Conservation (phyloP, 2,888 invertebrate genomes). For the Stomorhina lunata region DNA sequence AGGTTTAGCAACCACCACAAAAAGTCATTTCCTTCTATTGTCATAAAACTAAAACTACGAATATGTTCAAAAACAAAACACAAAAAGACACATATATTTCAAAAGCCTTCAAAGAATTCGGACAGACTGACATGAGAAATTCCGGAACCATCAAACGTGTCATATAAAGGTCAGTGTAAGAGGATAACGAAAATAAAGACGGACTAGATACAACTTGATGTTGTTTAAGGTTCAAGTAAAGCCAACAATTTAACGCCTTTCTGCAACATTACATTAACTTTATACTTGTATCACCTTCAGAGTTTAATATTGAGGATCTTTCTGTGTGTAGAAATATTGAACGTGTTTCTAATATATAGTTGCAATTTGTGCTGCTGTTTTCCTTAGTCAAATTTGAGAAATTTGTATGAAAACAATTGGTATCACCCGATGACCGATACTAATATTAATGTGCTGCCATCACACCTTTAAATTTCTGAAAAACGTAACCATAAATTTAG, state of each 20-base stretch:
- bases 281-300: background rate
- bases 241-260: conserved; percentile 39
- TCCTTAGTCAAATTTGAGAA: background rate
- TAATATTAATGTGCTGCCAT: background rate
- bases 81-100: background rate
- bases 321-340: background rate
- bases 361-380: background rate
- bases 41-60: background rate
- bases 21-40: background rate
- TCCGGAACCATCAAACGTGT: background rate
- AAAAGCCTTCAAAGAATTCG: background rate
- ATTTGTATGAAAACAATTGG: background rate
- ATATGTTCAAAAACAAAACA: background rate
- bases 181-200: background rate
- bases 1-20: conserved; percentile 13
- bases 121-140: background rate
- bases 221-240: background rate
- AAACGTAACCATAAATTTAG: background rate
- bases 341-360: background rate
- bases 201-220: background rate
- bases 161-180: conserved; percentile 19
- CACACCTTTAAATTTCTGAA: background rate
- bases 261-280: background rate
- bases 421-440: background rate
- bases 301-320: background rate